Evolutionary conservation across 2,797 vertebrate genomes (phyloP).

Genomic region (Mionectes olivaceus): DNA sequence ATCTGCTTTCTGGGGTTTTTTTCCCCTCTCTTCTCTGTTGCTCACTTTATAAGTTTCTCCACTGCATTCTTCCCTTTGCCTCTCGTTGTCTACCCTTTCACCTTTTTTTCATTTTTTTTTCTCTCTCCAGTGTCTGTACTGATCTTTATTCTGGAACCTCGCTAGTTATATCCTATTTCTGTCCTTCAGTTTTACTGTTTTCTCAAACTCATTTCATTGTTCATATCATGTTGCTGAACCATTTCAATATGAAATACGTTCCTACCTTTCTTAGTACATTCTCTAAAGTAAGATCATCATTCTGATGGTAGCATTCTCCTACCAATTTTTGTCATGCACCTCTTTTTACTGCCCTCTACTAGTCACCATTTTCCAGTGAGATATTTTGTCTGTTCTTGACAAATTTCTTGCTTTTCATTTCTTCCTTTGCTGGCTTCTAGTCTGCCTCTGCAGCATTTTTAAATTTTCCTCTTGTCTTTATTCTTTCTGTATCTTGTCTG

Average conservation of each 20-base stretch:
- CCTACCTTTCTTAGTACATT: background rate
- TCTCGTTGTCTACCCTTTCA: background rate
- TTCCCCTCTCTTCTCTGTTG: background rate
- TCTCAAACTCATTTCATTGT: background rate
- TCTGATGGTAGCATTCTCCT: background rate
- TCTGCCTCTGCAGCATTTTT: background rate
- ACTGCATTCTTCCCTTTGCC: background rate
- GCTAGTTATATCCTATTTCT: background rate
- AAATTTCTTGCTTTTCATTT: background rate
- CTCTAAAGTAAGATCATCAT: background rate
- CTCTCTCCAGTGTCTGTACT: background rate
- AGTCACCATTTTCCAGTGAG: background rate
- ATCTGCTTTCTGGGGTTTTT: background rate
- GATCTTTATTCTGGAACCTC: background rate
- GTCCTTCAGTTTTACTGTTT: background rate
- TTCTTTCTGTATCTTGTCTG: background rate
- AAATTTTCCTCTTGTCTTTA: background rate
- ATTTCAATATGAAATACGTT: background rate
- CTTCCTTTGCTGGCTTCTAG: background rate
- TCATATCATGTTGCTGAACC: background rate
- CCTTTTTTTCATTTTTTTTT: background rate
- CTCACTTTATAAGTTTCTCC: background rate
- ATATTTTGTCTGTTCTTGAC: background rate
- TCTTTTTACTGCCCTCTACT: background rate
- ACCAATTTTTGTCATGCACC: background rate